Base-by-base conservation (phyloP, 2,888 invertebrate genomes). In the Drosophila birchii region DNA sequence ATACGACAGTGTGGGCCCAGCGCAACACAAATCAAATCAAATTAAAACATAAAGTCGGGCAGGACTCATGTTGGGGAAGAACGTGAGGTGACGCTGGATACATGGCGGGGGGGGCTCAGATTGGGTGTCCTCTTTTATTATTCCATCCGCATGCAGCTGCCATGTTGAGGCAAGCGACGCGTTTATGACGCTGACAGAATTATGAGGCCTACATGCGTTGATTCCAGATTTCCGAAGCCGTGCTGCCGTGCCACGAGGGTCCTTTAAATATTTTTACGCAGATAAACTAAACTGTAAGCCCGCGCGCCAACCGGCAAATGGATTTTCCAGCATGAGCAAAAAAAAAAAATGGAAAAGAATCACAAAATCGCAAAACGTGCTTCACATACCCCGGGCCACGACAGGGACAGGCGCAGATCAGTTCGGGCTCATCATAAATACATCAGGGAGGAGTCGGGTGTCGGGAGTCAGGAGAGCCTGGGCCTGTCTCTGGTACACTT, bases 11-110 rank as follows among this genome's bases (percentile, higher is more conserved):
- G 61, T 59, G 83, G 79, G 80, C 78, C 68, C 70, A 81, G 78
- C 87, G 71, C 75, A 89, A 78, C 87, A 89, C 89, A 90, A 90
- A 90, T 90, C 89, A 90, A 90, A 90, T 90, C 89, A 90, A 90
- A 90, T 90, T 90, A 90, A 90, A 90, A 90, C 90, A 90, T 90
- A 90, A 90, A 90, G 86, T 84, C 75, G 44, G 54, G 54, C 66
- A n/a, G 36, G 55, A 41, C 58, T 61, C 60, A 57, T 60, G 34
- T 78, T 76, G 81, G 70, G 55, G 60, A 70, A 70, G 54, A 11
- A 11, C 75, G 23, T 49, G 41, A 63, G 55, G 51, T 72, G 47
- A 9, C 61, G 43, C n/a, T 45, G 20, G 59, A 54, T 69, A 20
- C 20, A 59, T 18, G 26, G 45, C 5, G 26, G 23, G 23, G 44